These are phyloP conservation scores for Uropetala carovei DNA, from an alignment of 2,888 invertebrate species.

Conservation along the genomic window DNA sequence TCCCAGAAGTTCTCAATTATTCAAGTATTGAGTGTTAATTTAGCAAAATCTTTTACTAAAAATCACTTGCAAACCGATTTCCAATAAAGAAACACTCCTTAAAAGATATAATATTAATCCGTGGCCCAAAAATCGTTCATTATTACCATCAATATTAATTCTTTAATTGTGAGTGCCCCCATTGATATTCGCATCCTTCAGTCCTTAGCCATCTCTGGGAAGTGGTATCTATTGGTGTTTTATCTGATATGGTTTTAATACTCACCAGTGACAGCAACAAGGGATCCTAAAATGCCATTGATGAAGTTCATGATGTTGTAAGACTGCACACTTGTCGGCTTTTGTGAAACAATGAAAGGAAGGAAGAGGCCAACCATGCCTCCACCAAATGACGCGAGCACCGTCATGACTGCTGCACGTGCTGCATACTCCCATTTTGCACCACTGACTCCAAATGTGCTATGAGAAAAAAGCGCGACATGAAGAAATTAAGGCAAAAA, in stretches of 20 bases:
- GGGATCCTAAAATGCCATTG: conserved; percentile 90
- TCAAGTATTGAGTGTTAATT: no score
- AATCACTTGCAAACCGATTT: no score
- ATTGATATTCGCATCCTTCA: no score
- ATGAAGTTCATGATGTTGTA: conserved; percentile 89
- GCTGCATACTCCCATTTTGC: conserved; percentile 95
- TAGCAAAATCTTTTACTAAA: no score
- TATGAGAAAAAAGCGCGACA: conserved; percentile 71
- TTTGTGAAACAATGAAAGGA: conserved; percentile 77
- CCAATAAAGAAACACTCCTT: no score
- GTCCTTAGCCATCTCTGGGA: no score
- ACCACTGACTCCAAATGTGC: conserved; percentile 83
- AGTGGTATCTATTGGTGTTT: no score
- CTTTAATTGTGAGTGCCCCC: no score
- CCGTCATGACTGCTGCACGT: conserved; percentile 91
- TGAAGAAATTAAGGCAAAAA: neutral
- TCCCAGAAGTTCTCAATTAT: no score
- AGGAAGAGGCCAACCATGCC: conserved; percentile 82
- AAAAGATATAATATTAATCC: no score
- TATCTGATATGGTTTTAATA: neutral
- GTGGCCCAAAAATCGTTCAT: no score
- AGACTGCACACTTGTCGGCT: conserved; percentile 73
- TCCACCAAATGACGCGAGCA: conserved; percentile 94
- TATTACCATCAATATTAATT: neutral
- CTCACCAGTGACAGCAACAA: conserved; percentile 90